Evolutionary conservation across 2,888 invertebrate genomes (phyloP).

Genomic region (Urechis unicinctus): DNA sequence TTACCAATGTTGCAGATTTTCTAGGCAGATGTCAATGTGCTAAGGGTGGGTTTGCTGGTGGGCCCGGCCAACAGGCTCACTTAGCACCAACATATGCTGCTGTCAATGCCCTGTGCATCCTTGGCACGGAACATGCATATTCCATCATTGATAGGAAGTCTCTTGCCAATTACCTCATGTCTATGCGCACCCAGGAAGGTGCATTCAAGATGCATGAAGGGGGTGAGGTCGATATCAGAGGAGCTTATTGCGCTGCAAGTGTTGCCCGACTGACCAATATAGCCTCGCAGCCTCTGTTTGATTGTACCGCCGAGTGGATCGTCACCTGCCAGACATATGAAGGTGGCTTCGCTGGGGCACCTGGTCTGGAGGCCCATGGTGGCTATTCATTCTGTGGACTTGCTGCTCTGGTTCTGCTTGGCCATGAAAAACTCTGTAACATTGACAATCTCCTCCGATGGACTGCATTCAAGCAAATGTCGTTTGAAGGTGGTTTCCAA

Average conservation of each 20-base stretch:
- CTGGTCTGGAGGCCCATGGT: conserved; percentile 96
- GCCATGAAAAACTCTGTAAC: conserved; percentile 69
- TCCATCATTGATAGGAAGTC: conserved; percentile 70
- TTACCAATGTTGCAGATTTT: conserved; percentile 34
- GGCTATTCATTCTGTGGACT: conserved; percentile 98
- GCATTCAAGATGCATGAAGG: conserved; percentile 84
- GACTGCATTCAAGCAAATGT: conserved; percentile 86
- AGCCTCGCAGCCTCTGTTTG: conserved; percentile 67
- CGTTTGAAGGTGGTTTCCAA: conserved; percentile 86
- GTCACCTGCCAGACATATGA: conserved; percentile 92
- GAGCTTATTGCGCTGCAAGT: conserved; percentile 92
- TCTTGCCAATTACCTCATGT: conserved; percentile 71
- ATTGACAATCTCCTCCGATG: conserved; percentile 70
- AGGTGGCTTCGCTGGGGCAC: conserved; percentile 92
- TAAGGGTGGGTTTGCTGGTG: conserved; percentile 84
- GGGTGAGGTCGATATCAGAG: conserved; percentile 90
- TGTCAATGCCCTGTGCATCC: conserved; percentile 81
- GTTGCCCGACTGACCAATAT: conserved; percentile 81
- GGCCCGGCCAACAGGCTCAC: conserved; percentile 86
- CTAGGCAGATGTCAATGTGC: conserved; percentile 65
- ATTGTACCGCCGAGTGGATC: conserved; percentile 89
- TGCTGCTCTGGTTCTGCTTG: conserved; percentile 78
- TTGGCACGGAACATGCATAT: conserved; percentile 80
- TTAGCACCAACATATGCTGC: conserved; percentile 97
- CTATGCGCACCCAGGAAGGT: conserved; percentile 76